Evolutionary conservation across 2,797 vertebrate genomes (phyloP).

Genomic region (Podargus strigoides): DNA sequence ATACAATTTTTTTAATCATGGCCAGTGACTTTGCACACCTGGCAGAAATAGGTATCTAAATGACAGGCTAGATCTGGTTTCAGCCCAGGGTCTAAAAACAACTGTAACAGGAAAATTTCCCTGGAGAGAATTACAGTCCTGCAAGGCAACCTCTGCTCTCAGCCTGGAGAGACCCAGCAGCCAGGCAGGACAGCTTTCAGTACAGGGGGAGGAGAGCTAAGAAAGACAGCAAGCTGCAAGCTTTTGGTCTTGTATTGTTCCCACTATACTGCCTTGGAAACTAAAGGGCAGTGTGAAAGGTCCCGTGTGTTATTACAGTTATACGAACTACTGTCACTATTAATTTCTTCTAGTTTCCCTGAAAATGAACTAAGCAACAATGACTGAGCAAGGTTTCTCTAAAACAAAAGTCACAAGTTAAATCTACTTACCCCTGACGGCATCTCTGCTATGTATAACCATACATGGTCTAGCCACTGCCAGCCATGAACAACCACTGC

Average conservation of each 20-base stretch:
- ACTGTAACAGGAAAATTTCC: not conserved
- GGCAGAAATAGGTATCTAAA: not conserved
- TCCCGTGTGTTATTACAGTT: not conserved
- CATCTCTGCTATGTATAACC: accelerated
- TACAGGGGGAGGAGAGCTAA: not conserved
- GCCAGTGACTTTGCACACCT: not conserved
- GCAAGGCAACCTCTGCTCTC: not conserved
- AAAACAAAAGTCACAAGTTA: not conserved
- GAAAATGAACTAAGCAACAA: not conserved
- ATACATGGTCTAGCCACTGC: too few relatives aligned
- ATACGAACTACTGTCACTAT: not conserved
- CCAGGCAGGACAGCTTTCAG: not conserved
- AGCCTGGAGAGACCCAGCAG: not conserved
- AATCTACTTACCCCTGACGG: not conserved
- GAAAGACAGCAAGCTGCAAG: not conserved
- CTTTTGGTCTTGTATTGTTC: not conserved
- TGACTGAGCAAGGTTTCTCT: not conserved
- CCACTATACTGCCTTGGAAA: not conserved
- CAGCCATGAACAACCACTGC: accelerated
- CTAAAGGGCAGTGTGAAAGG: not conserved
- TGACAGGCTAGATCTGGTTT: not conserved
- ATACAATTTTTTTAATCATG: not conserved
- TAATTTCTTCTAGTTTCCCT: not conserved
- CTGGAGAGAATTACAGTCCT: not conserved
- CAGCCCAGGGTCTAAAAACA: not conserved